Evolutionary conservation across 2,113 vertebrate species (phyloP).

Genomic region (Hylia prasina): DNA sequence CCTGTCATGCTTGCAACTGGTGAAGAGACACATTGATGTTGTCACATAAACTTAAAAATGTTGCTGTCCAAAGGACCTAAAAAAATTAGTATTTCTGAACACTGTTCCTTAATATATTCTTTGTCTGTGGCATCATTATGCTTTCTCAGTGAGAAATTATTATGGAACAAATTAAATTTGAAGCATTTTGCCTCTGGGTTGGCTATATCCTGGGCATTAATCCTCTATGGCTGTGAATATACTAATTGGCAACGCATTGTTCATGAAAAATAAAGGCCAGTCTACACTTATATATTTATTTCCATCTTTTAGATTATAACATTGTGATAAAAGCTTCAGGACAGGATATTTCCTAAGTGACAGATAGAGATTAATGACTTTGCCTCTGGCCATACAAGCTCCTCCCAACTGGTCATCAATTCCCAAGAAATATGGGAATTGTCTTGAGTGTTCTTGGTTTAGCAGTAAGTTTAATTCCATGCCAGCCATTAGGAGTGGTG

Average conservation of each 20-base stretch:
- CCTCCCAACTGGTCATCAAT: background rate
- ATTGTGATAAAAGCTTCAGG: background rate
- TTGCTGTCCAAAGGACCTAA: background rate
- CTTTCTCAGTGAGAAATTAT: background rate
- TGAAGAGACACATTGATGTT: background rate
- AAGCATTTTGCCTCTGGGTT: background rate
- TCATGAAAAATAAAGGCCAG: background rate
- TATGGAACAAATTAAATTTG: background rate
- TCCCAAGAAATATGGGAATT: background rate
- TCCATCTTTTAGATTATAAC: background rate
- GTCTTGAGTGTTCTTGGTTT: background rate
- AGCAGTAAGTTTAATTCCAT: background rate
- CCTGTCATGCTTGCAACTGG: background rate
- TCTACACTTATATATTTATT: background rate
- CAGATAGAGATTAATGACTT: background rate
- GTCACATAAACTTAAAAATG: background rate
- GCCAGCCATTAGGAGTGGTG: background rate
- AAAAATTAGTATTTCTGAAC: background rate
- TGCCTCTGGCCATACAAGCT: background rate
- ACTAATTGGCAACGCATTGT: background rate
- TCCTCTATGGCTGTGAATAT: background rate
- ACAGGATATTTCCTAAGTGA: background rate
- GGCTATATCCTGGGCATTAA: background rate
- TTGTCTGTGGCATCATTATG: background rate
- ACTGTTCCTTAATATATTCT: background rate